A percentile compares a stretch with the other conserved stretches of the same genome.
Evolutionary conservation across 1,140 invertebrate genomes (phyloP).

Genomic region (Mamestra configurata): DNA sequence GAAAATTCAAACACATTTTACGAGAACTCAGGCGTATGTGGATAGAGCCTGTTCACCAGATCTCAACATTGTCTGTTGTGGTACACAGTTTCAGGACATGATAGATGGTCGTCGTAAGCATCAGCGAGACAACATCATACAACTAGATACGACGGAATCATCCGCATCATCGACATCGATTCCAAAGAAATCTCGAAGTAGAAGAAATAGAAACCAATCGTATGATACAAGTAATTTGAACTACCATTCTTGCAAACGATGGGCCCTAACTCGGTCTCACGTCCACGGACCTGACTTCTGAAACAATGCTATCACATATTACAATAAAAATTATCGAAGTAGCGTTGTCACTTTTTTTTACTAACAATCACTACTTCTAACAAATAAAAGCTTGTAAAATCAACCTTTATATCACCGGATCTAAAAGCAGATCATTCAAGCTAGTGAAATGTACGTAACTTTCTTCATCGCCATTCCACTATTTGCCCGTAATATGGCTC

Average conservation of each 20-base stretch:
- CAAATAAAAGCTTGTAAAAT: no score
- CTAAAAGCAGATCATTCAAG: no score
- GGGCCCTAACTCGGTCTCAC: conserved; percentile 71
- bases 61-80: conserved; percentile 64
- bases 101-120: neutral
- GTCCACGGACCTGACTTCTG: conserved; percentile 77
- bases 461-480: no score
- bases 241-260: conserved; percentile 60
- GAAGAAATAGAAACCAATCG: neutral
- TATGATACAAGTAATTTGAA: neutral
- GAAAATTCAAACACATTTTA: conserved; percentile 66
- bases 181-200: neutral
- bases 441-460: no score
- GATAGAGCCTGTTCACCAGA: conserved; percentile 72
- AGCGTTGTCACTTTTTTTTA: no score
- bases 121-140: neutral
- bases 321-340: neutral
- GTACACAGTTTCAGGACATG: conserved; percentile 67
- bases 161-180: no score
- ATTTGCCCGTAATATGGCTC: no score
- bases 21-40: conserved; percentile 49
- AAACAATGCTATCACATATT: neutral
- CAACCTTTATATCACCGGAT: no score
- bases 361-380: no score
- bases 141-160: neutral